Evolutionary conservation across 2,888 invertebrate genomes (phyloP).

Genomic region (Meteorus cinctellus): DNA sequence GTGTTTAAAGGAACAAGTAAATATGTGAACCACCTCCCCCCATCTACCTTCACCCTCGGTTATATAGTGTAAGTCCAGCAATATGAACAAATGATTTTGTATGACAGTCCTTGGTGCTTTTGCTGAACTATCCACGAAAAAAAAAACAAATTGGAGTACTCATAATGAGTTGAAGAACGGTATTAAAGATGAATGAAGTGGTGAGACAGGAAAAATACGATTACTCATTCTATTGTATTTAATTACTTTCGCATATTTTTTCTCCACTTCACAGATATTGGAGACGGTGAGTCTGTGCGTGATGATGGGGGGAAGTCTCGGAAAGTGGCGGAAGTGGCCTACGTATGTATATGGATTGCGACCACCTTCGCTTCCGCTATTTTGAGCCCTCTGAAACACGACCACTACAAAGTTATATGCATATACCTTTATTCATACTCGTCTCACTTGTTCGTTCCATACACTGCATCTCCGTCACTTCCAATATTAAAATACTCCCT

Average conservation of each 20-base stretch:
- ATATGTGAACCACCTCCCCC: slow-evolving; percentile 35
- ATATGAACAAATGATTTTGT: slow-evolving; percentile 8
- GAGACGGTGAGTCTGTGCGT: slow-evolving; percentile 37
- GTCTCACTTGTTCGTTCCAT: slow-evolving; percentile 45
- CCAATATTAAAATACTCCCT: slow-evolving; percentile 13
- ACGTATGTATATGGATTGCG: slow-evolving; percentile 68
- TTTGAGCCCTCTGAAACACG: slow-evolving; percentile 62
- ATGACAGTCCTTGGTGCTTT: slow-evolving; percentile 1
- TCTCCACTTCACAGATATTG: neutral
- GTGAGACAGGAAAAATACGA: no score
- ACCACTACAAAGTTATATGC: slow-evolving; percentile 53
- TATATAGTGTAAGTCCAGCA: neutral
- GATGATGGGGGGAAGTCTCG: slow-evolving; percentile 43
- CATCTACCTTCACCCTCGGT: neutral
- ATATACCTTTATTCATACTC: slow-evolving; percentile 58
- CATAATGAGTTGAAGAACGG: neutral
- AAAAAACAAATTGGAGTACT: no score
- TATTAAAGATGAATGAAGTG: neutral
- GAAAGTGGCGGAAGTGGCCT: slow-evolving; percentile 69
- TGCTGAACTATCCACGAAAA: neutral
- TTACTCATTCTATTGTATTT: no score
- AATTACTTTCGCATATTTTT: no score
- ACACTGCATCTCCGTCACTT: slow-evolving; percentile 32
- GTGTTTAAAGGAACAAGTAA: slow-evolving; percentile 22
- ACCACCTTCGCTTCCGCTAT: slow-evolving; percentile 73